A percentile compares a stretch with the other conserved stretches of the same genome.
Conservation (phyloP, 2,113 vertebrate species). For the Chlorodrepanis virens region DNA sequence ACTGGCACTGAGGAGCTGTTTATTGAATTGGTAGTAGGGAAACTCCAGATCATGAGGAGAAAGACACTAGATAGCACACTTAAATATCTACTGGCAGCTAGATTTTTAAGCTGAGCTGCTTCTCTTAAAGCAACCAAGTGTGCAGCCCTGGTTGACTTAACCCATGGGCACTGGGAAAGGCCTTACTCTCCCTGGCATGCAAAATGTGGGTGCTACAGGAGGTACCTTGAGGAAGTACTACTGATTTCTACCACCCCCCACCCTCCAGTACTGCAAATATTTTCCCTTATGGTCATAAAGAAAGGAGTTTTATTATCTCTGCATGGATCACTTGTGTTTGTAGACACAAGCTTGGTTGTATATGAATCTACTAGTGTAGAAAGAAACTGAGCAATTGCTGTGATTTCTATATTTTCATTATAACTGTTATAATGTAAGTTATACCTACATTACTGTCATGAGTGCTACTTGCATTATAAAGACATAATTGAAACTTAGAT, state of each 20-base stretch:
- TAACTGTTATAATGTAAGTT: not conserved
- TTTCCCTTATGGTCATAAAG: not conserved
- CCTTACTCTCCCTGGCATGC: not conserved
- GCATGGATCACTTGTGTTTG: not conserved
- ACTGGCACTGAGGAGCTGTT: not conserved
- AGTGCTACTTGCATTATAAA: not conserved
- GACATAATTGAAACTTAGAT: not conserved
- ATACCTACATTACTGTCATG: not conserved
- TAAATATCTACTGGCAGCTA: not conserved
- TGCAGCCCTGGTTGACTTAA: not conserved
- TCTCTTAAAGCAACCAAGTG: not conserved
- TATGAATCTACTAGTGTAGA: not conserved
- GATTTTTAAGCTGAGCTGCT: not conserved
- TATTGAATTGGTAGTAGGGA: not conserved
- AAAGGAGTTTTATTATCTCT: not conserved
- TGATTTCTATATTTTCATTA: not conserved
- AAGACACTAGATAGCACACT: not conserved
- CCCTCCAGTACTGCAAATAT: not conserved
- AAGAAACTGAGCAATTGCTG: not conserved
- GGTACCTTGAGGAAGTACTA: not conserved
- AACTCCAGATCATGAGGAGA: not conserved
- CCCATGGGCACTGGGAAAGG: not conserved
- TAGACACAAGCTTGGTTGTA: not conserved
- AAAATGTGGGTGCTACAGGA: rapidly evolving
- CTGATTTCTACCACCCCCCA: not conserved